phyloP scores from a whole-genome alignment of 2,113 vertebrate genomes.

The Tretioscincus oriximinensis region DNA sequence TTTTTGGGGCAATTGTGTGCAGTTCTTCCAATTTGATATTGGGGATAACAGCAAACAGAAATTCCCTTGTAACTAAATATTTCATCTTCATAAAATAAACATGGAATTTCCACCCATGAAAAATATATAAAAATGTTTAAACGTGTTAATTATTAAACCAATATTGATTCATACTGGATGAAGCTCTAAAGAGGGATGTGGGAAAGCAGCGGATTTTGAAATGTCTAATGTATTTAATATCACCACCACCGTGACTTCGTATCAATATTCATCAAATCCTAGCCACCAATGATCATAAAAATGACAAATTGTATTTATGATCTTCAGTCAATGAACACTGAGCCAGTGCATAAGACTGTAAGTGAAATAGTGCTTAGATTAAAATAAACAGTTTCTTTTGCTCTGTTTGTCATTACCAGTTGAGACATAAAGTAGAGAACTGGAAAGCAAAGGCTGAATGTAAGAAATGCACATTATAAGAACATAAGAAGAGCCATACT shows the following conservation, averaged over 20 bases:
- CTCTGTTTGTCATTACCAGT: constrained; percentile 19
- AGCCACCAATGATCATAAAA: constrained; percentile 80
- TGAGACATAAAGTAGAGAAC: constrained; percentile 47
- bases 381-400: constrained; percentile 40
- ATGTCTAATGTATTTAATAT: constrained; percentile 80
- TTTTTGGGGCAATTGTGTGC: too few relatives aligned
- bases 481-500: too few relatives aligned
- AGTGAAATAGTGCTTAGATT: constrained; percentile 43
- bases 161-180: constrained; percentile 83
- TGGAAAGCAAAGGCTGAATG: constrained; percentile 43
- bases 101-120: constrained; percentile 76
- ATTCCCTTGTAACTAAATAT: constrained; percentile 72
- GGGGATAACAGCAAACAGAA: constrained; percentile 62
- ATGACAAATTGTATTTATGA: constrained; percentile 73
- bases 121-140: constrained; percentile 84
- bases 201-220: constrained; percentile 53
- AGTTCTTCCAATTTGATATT: neutral
- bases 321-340: constrained; percentile 22
- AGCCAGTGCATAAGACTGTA: constrained; percentile 44
- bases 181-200: constrained; percentile 71
- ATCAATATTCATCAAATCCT: constrained; percentile 78
- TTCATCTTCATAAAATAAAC: constrained; percentile 83
- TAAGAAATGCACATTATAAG: too few relatives aligned
- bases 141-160: constrained; percentile 83
- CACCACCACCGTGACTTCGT: constrained; percentile 68